Percentiles rank a stretch among this genome's conserved stretches.
These are phyloP conservation scores for Drosophila kokeensis DNA, from an alignment of 2,888 invertebrate genomes.

Conservation along the genomic window DNA sequence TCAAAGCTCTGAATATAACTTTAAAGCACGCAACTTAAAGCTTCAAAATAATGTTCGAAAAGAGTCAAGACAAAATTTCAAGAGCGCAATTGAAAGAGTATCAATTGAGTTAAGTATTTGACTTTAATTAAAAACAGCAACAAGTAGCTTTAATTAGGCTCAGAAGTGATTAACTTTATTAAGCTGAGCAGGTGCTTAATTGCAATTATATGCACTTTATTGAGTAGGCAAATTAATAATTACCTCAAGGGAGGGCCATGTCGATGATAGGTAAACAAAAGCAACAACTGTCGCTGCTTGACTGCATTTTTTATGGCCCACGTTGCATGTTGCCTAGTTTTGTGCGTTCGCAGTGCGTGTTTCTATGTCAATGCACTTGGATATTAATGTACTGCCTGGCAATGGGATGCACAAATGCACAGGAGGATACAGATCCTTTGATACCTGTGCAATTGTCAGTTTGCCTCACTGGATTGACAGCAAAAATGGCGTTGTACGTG, in stretches of 20 bases:
- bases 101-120: neutral
- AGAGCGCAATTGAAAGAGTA: neutral
- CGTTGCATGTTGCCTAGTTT: conserved; percentile 66
- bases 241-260: neutral
- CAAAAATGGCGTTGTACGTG: conserved; percentile 58
- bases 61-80: neutral
- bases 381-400: conserved; percentile 53
- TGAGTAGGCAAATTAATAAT: conserved; percentile 4
- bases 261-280: conserved; percentile 3
- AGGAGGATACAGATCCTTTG: conserved; percentile 40
- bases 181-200: neutral
- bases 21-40: conserved; percentile 19
- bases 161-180: neutral
- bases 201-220: neutral
- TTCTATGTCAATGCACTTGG: conserved; percentile 76
- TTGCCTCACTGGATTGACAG: conserved; percentile 26
- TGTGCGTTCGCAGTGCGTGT: conserved; percentile 53
- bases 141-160: conserved; percentile 19
- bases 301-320: conserved; percentile 5
- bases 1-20: conserved; percentile 25
- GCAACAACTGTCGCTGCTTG: conserved; percentile 29
- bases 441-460: conserved; percentile 23
- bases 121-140: conserved; percentile 19
- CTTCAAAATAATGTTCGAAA: neutral
- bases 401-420: conserved; percentile 22